Base-by-base conservation (phyloP, 2,888 invertebrate genomes). In the Campaea margaritaria region DNA sequence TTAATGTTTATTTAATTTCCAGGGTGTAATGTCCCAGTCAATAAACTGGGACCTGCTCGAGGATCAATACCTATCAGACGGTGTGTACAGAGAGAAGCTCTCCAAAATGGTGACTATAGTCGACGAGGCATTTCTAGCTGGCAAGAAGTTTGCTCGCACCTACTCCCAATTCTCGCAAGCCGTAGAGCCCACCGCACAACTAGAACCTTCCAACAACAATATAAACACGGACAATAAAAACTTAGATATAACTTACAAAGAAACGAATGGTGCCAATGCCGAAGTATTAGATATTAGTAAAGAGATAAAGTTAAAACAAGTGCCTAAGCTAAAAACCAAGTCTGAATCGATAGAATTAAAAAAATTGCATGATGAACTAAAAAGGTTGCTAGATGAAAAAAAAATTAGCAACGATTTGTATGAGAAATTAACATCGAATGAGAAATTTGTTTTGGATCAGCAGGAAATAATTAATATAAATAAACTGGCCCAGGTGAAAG, bases 1-100 rank as follows among this genome's bases (percentile, higher is more conserved):
- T n/a, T n/a, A n/a, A n/a, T n/a, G n/a, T n/a, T n/a, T 10, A 1
- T 31, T 7, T 31, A 31, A 36, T 36, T 52, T 46, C 41, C 88
- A 98, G 96, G 99, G 99, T 46, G 99, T 99, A 4, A 96, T 99
- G 96, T 97, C 98, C 72, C 96, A 96, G 70, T 97, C 98, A 0
- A 98, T 99, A 76, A 96, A 98, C 82, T 99, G 99, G 99, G 95
- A 97, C 72, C 93, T 97, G 69, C 91, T 99, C 54, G 96, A 98
- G 88, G 94, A 95, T 46, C 98, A 99, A 83, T 99, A 97, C 87
- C 94, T 95, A 70, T 94, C 96, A 8, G 96, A 98, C 84, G 95
- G 95, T 61, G 93, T 94, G 34, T 98, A 96, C 85, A 94, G 96
- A 73, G 95, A 97, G 73, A 96, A 96, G 75, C 93, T 99, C 2